A percentile compares a stretch with the other conserved stretches of the same genome.
phyloP scores from a whole-genome alignment of 2,797 vertebrate species.

The Argyrosomus regius region DNA sequence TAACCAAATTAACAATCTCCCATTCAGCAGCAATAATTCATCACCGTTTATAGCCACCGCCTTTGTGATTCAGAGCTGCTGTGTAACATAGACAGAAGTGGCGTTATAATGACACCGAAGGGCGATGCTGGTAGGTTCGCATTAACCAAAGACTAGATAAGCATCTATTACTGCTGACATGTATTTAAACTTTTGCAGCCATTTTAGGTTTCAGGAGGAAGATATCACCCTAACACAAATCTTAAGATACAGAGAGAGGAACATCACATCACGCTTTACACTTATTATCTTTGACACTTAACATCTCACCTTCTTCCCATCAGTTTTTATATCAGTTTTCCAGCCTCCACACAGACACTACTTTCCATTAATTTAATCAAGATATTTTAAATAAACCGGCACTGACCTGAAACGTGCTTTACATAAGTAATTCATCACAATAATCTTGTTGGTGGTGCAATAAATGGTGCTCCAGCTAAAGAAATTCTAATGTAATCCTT shows the following conservation, averaged over 20 bases:
- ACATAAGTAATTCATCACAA: background rate
- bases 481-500: background rate
- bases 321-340: background rate
- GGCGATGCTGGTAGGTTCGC: background rate
- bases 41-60: constrained; percentile 37
- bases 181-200: background rate
- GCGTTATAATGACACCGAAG: constrained; percentile 12
- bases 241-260: background rate
- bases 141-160: constrained; percentile 3
- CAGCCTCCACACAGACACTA: background rate
- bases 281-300: background rate
- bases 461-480: background rate
- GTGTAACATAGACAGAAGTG: constrained; percentile 14
- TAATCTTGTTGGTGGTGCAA: background rate
- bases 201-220: background rate
- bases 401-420: background rate
- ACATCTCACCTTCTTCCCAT: background rate
- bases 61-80: constrained; percentile 14
- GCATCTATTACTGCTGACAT: background rate
- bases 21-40: constrained; percentile 60
- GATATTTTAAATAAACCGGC: background rate
- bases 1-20: constrained; percentile 71
- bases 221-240: background rate
- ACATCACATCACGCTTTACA: background rate
- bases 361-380: background rate